Evolutionary conservation across 2,797 vertebrate species (phyloP).

Genomic region (Cyclura pinguis): DNA sequence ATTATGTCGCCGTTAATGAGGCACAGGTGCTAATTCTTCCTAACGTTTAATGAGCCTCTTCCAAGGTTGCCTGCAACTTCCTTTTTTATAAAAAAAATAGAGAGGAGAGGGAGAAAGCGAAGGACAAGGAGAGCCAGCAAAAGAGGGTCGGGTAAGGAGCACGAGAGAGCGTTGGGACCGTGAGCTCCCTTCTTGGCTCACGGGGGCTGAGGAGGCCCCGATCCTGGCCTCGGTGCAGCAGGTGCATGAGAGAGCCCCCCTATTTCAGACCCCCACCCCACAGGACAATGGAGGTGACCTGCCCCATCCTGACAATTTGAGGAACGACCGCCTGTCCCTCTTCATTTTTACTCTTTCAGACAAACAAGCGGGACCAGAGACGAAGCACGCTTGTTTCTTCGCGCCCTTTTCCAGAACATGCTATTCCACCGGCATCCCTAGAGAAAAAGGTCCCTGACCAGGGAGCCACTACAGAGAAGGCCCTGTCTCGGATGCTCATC

Average conservation of each 20-base stretch:
- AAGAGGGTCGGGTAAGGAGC: no score
- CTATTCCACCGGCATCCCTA: no score
- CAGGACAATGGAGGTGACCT: no score
- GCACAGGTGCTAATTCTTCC: slow-evolving; percentile 65
- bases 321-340: neutral
- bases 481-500: no score
- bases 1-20: slow-evolving; percentile 69
- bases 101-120: accelerated
- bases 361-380: neutral
- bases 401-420: no score
- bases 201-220: neutral
- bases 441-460: no score
- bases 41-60: slow-evolving; percentile 53
- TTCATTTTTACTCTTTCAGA: neutral
- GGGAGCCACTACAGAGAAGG: no score
- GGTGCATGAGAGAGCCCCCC: no score
- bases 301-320: no score
- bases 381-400: no score
- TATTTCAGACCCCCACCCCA: no score
- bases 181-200: neutral
- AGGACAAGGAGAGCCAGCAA: accelerated
- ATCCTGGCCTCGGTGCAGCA: neutral
- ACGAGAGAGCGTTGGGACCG: no score
- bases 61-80: slow-evolving; percentile 18
- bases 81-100: neutral